phyloP scores from a whole-genome alignment of 2,888 invertebrate species.

The Eristalinus sepulchralis region DNA sequence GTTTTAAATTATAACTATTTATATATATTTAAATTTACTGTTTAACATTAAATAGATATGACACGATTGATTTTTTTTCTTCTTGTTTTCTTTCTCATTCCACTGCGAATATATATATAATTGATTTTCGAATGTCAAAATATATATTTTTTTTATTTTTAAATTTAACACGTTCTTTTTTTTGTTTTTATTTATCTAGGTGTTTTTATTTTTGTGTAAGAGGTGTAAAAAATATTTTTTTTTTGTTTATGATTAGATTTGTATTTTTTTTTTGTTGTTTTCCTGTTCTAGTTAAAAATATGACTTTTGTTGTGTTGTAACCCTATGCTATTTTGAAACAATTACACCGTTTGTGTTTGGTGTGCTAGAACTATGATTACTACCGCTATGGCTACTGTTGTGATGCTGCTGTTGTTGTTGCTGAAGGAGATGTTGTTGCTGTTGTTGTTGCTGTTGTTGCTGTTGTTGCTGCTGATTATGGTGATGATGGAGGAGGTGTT shows the following conservation, averaged over 20 bases:
- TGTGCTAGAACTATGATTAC: slow-evolving; percentile 62
- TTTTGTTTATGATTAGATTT: slow-evolving; percentile 34
- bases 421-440: slow-evolving; percentile 57
- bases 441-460: slow-evolving; percentile 64
- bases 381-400: slow-evolving; percentile 45
- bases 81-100: slow-evolving; percentile 16
- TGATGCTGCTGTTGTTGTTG: slow-evolving; percentile 56
- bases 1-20: slow-evolving; percentile 50
- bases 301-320: slow-evolving; percentile 72
- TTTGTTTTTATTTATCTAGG: slow-evolving; percentile 62
- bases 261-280: slow-evolving; percentile 21
- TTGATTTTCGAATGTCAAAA: slow-evolving; percentile 67
- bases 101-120: slow-evolving; percentile 59
- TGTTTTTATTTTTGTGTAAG: slow-evolving; percentile 62
- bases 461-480: slow-evolving; percentile 69
- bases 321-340: slow-evolving; percentile 72
- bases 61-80: slow-evolving; percentile 69
- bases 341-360: slow-evolving; percentile 72
- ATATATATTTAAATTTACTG: slow-evolving; percentile 46
- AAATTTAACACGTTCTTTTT: slow-evolving; percentile 58
- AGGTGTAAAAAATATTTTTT: slow-evolving; percentile 65
- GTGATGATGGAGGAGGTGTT: slow-evolving; percentile 58
- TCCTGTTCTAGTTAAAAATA: slow-evolving; percentile 69
- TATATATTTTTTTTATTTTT: slow-evolving; percentile 54
- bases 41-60: slow-evolving; percentile 72